Evolutionary conservation across 2,113 vertebrate genomes (phyloP), one percentile per base, ranked within the genome.

Genomic region (Entelurus aequoreus): DNA sequence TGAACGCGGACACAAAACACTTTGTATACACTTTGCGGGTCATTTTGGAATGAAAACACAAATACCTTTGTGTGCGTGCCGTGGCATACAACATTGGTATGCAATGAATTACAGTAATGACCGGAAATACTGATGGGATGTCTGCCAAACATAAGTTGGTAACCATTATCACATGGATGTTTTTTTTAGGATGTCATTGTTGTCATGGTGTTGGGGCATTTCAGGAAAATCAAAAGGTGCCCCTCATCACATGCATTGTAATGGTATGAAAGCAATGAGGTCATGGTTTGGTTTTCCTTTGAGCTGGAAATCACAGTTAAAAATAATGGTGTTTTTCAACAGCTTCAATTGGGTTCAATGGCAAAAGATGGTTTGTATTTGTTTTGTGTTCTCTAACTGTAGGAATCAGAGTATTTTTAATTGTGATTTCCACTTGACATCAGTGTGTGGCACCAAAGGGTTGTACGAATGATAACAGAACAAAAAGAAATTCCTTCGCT

Each of bases 41-140:
- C 52, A 55, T 67, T 66, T 47, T 48, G 44, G 60, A 78, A 87
- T 83, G 79, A 77, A 74, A 75, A 84, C 62, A 82, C 69, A 62
- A 65, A 75, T 62, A 72, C 57, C 66, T 72, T 69, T 62, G 72
- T 75, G 79, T 78, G 87, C 86, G 89, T 90, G 89, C 89, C 88
- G 87, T 84, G 89, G 89, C 88, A 87, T 88, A 87, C 88, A 89
- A 84, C 79, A 70, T 69, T 80, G 86, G 88, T 89, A 90, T 88
- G 86, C 88, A 86, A 86, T 87, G 87, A 77, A 74, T 84, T 63
- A 28, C 28, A 28, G 28, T 28, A 62, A 82, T 82, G 80, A 79
- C 62, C 69, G 78, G 65, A 49, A 74, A 63, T 75, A 79, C 64
- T 72, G 73, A 86, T 87, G 84, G 57, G 65, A 88, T 84, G 79